Conservation (phyloP, 2,888 invertebrate species). For the Caprella mutica region DNA sequence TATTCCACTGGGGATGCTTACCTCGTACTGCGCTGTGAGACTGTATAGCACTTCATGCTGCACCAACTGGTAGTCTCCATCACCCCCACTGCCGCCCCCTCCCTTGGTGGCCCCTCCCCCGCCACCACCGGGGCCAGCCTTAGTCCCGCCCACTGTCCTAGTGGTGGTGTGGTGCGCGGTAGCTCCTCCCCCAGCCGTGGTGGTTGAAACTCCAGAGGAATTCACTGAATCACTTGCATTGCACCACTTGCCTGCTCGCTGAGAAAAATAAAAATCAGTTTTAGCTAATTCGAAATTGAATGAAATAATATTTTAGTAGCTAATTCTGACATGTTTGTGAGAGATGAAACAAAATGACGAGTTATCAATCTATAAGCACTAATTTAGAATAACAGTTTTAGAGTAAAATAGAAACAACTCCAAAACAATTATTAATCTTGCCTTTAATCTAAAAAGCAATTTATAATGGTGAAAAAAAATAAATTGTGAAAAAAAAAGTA, state of each 20-base stretch:
- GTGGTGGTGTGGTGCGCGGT: slow-evolving; percentile 45
- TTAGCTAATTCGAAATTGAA: neutral
- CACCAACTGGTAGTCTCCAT: slow-evolving; percentile 90
- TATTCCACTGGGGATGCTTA: too few relatives aligned
- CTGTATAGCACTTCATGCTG: slow-evolving; percentile 96
- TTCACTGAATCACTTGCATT: slow-evolving; percentile 4
- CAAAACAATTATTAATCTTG: neutral
- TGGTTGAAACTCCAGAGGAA: slow-evolving; percentile 35
- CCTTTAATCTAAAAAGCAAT: neutral
- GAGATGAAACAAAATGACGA: neutral
- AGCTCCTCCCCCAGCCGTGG: slow-evolving; percentile 37
- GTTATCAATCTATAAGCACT: neutral
- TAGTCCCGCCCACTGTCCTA: slow-evolving; percentile 71
- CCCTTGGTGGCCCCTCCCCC: slow-evolving; percentile 32
- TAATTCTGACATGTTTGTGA: too few relatives aligned
- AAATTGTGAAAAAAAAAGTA: neutral
- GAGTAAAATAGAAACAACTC: too few relatives aligned
- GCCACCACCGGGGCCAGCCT: slow-evolving; percentile 44
- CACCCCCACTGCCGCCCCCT: slow-evolving; percentile 60
- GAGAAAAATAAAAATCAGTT: neutral
- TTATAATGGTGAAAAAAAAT: neutral
- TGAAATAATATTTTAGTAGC: too few relatives aligned
- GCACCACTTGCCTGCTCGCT: neutral
- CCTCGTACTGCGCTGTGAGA: slow-evolving; percentile 51
- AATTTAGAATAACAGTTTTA: too few relatives aligned